phyloP scores from a whole-genome alignment of 1,140 invertebrate species.

The Anastatus disparis region DNA sequence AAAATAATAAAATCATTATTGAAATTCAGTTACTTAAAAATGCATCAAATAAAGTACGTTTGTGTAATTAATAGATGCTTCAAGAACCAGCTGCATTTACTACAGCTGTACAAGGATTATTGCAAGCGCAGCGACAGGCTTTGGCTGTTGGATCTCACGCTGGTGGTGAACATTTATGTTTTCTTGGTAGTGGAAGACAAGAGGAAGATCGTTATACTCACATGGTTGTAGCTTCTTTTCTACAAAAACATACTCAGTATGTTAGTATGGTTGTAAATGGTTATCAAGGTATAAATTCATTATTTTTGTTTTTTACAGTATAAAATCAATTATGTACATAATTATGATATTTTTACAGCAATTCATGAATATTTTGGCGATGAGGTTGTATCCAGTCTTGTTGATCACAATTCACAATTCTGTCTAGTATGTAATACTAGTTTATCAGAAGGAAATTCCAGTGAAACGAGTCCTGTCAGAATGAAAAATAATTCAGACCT shows the following conservation, averaged over 20 bases:
- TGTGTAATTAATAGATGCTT: conserved; percentile 76
- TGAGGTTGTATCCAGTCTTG: conserved; percentile 80
- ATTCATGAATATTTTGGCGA: conserved; percentile 87
- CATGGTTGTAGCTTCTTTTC: conserved; percentile 97
- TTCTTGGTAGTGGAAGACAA: conserved; percentile 93
- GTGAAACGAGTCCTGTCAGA: conserved; percentile 59
- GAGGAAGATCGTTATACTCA: conserved; percentile 97
- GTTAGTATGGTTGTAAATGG: conserved; percentile 93
- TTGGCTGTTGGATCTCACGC: conserved; percentile 88
- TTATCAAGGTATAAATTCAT: conserved; percentile 76
- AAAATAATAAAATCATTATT: no score
- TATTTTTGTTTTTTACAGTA: conserved; percentile 16
- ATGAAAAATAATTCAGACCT: conserved; percentile 71
- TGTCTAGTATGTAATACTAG: conserved; percentile 84
- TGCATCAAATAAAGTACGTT: no score
- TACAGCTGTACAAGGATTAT: conserved; percentile 92
- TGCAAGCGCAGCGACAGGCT: conserved; percentile 90
- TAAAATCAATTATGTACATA: background rate
- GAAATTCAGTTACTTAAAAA: no score
- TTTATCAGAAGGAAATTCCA: conserved; percentile 64
- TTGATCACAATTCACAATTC: conserved; percentile 81
- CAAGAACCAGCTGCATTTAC: conserved; percentile 94
- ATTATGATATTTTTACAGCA: conserved; percentile 63
- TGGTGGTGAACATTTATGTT: conserved; percentile 96
- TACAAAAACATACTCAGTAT: conserved; percentile 93